Evolutionary conservation across 2,113 vertebrate species (phyloP).

Genomic region (Syngnathoides biaculeatus): DNA sequence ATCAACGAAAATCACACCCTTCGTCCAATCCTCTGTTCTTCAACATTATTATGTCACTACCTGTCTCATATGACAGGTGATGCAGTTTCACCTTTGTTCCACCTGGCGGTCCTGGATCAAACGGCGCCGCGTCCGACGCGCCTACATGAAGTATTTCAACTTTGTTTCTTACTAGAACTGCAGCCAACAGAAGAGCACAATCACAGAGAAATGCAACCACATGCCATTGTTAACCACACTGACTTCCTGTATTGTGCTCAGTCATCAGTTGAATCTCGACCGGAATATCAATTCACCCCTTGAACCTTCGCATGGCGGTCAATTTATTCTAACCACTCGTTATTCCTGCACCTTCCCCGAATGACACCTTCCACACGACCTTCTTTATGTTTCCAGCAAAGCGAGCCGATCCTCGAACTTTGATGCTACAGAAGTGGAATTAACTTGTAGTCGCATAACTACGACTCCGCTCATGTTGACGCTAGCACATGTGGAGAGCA

Average conservation of each 20-base stretch:
- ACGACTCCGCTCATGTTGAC: slow-evolving; percentile 16
- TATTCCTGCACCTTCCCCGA: slow-evolving; percentile 14
- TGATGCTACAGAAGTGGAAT: not conserved
- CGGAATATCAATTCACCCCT: not conserved
- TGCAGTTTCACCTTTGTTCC: not conserved
- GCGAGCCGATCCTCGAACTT: too few relatives aligned
- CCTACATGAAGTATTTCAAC: too few relatives aligned
- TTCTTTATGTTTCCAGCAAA: too few relatives aligned
- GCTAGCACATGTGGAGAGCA: slow-evolving; percentile 5
- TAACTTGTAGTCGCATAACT: not conserved
- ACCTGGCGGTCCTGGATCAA: too few relatives aligned
- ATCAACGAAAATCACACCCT: slow-evolving; percentile 2
- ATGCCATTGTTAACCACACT: slow-evolving; percentile 15
- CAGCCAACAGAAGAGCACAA: not conserved
- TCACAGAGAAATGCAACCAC: not conserved
- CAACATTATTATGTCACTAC: slow-evolving; percentile 31
- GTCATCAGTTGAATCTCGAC: not conserved
- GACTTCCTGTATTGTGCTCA: not conserved
- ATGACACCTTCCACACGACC: slow-evolving; percentile 20
- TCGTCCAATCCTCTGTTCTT: slow-evolving; percentile 6
- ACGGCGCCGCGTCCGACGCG: too few relatives aligned
- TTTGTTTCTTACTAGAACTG: not conserved
- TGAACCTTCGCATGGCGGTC: slow-evolving; percentile 1
- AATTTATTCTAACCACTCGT: slow-evolving; percentile 6
- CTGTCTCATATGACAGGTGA: slow-evolving; percentile 3